Evolutionary conservation across 2,113 vertebrate genomes (phyloP), one percentile per base, ranked within the genome.

Genomic region (Ariopsis seemanni): DNA sequence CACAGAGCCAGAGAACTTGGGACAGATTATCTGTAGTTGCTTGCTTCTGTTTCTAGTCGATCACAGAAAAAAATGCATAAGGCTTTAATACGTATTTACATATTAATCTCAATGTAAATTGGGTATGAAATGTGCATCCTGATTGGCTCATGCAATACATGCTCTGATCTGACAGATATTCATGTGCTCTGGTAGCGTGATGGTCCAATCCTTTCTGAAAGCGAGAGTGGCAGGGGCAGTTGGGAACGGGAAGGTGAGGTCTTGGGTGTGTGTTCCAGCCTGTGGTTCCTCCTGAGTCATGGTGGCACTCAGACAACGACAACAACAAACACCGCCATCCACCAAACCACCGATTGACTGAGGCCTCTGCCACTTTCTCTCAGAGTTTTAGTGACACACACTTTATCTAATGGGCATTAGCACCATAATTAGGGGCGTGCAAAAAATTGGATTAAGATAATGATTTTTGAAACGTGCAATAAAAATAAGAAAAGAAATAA

Each of bases 161-260:
- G 67, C 67, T 71, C 27, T 71, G 67, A 71, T 71, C 14, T 12
- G 22, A 20, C 34, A 74, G 30, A 71, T 14, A 8, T 71, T 34
- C 17, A 75, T 50, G 5, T 75, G 72, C 20, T 50, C 72, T 48
- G 20, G 42, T 25, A 4, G 4, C 58, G 52, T 1, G 65, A 27
- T 2, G 63, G 27, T 83, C 89, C 87, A 85, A 67, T 86, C 84
- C 65, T 18, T 18, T 86, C 71, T 90, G 88, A 91, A 92, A 92
- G 90, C 79, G 86, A 85, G 89, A 91, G 82, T 88, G 87, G 57
- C 67, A 72, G 17, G 25, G 62, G 53, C 48, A 14, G 48, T 65
- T 79, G 48, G 80, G 83, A 91, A 89, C 62, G 77, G 86, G 86
- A 90, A 92, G 88, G 84, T 91, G 88, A 82, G 74, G 30, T 90